A percentile compares a stretch with the other conserved stretches of the same genome.
Conservation (phyloP, 1,140 invertebrate genomes). For the Euschistus heros region DNA sequence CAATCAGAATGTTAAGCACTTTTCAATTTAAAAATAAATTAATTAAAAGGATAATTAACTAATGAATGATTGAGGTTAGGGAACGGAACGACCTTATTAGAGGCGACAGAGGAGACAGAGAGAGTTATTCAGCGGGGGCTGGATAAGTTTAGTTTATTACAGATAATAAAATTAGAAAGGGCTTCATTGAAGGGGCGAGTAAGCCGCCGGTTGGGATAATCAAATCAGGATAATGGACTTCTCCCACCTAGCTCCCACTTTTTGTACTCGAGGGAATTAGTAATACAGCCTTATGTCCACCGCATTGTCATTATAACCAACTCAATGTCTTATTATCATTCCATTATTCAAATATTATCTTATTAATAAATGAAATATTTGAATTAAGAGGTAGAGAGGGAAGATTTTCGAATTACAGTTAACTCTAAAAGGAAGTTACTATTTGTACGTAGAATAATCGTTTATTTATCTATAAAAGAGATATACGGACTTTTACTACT, state of each 20-base stretch:
- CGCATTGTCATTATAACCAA: too few relatives aligned
- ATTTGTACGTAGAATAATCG: too few relatives aligned
- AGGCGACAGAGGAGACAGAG: background rate
- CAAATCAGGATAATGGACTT: background rate
- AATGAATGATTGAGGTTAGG: background rate
- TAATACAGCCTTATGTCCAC: too few relatives aligned
- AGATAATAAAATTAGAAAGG: constrained; percentile 3
- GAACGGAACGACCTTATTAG: background rate
- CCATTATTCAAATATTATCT: too few relatives aligned
- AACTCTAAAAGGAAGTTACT: too few relatives aligned
- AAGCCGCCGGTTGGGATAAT: background rate
- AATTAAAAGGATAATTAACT: background rate
- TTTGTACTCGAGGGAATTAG: background rate
- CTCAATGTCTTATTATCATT: too few relatives aligned
- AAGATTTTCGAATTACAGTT: too few relatives aligned
- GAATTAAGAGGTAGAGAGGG: too few relatives aligned
- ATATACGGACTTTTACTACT: too few relatives aligned
- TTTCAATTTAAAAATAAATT: background rate
- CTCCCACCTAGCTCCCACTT: background rate
- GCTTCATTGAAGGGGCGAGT: background rate
- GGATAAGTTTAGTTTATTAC: constrained; percentile 8
- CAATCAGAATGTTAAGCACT: too few relatives aligned
- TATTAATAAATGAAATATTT: too few relatives aligned
- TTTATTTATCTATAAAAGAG: too few relatives aligned
- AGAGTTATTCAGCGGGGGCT: background rate